phyloP scores from a whole-genome alignment of 2,797 vertebrate species.

The Oreochromis mossambicus region DNA sequence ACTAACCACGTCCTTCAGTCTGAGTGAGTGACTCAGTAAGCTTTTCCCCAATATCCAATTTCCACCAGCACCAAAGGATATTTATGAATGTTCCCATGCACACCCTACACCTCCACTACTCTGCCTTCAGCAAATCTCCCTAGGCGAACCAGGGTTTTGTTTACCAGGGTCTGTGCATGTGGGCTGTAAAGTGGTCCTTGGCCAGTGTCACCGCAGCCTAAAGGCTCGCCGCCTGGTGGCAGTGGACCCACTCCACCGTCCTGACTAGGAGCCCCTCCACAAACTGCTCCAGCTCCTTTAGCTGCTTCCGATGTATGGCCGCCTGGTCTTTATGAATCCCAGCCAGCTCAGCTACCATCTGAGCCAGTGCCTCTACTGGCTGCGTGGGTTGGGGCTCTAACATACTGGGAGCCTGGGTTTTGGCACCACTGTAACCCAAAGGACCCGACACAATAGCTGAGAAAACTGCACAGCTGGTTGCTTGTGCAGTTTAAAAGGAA shows the following conservation, averaged over 20 bases:
- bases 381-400: not conserved
- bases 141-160: not conserved
- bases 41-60: not conserved
- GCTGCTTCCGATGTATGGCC: not conserved
- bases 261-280: not conserved
- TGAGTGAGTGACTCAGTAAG: not conserved
- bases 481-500: not conserved
- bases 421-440: not conserved
- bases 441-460: not conserved
- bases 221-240: not conserved
- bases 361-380: not conserved
- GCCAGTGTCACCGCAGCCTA: not conserved
- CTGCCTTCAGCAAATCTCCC: not conserved
- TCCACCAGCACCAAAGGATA: not conserved
- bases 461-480: not conserved
- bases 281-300: not conserved
- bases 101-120: not conserved
- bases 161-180: not conserved
- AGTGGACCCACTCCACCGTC: not conserved
- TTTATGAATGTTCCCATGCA: not conserved
- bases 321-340: not conserved
- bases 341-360: not conserved
- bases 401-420: not conserved
- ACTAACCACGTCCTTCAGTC: not conserved
- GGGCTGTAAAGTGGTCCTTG: not conserved